Base-by-base conservation (phyloP, 2,113 vertebrate species). In the Atrichornis clamosus region DNA sequence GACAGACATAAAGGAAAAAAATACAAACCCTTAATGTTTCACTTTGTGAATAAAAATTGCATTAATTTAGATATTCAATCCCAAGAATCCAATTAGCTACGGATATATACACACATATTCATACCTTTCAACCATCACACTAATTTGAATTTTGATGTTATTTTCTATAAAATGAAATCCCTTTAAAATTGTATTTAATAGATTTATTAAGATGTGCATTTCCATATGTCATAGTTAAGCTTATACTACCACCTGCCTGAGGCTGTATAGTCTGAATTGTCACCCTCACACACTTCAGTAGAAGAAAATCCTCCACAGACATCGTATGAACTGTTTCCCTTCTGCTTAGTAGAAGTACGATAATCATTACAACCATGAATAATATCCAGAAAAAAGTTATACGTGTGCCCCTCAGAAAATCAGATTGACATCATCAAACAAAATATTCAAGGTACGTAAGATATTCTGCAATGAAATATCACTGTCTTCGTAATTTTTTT, bases 181-280 rank as follows among this genome's bases (percentile, higher is more conserved):
- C 47, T 84, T 95, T 93, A 65, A 90, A 60, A 89, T 49, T 81
- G 52, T 58, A 74, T 62, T 91, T 85, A 83, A 78, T 32, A 91
- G 63, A 86, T 89, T 89, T 89, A 96, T 86, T 95, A 52, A 85
- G 62, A 95, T 85, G 67, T 85, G 59, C 30, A 56, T 74, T 72
- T 52, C 56, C 39, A 63, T 83, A 88, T 81, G 91, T 87, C 76
- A 95, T 89, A 90, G 42, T 93, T 94, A 95, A 95, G 83, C 69
- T 89, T 95, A 90, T 84, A 91, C 91, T 95, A 95, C 72, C 93
- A 94, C 68, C 80, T 87, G 58, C 67, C 80, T 91, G 83, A 97
- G 87, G 79, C 94, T 96, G 37, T 92, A 65, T 33, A 89, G 91
- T 87, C 88, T 91, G 47, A 93, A 95, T 52, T 88, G 69, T 86